Evolutionary conservation across 2,797 vertebrate genomes (phyloP).

Genomic region (Ispidina picta): DNA sequence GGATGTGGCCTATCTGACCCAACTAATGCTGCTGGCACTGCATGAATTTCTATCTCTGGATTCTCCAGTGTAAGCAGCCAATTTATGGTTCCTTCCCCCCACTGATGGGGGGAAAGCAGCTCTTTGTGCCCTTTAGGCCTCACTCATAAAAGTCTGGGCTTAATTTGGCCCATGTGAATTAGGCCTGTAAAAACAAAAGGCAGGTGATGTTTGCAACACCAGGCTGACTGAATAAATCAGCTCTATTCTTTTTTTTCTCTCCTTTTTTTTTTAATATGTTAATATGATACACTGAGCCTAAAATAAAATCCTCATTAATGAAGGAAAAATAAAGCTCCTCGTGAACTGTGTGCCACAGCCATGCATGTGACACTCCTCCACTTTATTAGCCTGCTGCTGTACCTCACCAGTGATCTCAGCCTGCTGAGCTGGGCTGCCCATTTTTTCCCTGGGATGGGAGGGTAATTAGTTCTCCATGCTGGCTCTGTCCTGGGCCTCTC

Average conservation of each 20-base stretch:
- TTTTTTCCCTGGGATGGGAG: slow-evolving; percentile 46
- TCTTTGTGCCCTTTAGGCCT: slow-evolving; percentile 29
- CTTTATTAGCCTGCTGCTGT: slow-evolving; percentile 51
- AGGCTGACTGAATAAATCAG: slow-evolving; percentile 29
- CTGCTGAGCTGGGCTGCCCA: slow-evolving; percentile 30
- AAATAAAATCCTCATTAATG: slow-evolving; percentile 71
- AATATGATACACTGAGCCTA: slow-evolving; percentile 52
- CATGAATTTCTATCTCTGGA: slow-evolving; percentile 32
- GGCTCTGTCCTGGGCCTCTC: slow-evolving; percentile 43
- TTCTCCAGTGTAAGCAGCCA: slow-evolving; percentile 37
- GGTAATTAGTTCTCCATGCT: slow-evolving; percentile 61
- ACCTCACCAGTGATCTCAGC: not conserved
- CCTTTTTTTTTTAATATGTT: slow-evolving; percentile 4
- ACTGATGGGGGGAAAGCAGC: slow-evolving; percentile 12
- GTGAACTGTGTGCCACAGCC: slow-evolving; percentile 27
- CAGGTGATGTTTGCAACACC: slow-evolving; percentile 32
- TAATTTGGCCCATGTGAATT: slow-evolving; percentile 52
- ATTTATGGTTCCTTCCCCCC: slow-evolving; percentile 45
- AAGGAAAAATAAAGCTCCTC: slow-evolving; percentile 21
- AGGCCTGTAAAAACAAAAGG: slow-evolving; percentile 53
- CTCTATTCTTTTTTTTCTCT: not conserved
- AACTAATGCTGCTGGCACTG: slow-evolving; percentile 37
- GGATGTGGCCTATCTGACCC: not conserved
- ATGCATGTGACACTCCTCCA: slow-evolving; percentile 26
- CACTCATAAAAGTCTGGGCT: slow-evolving; percentile 39